Evolutionary conservation across 2,113 vertebrate genomes (phyloP).

Genomic region (Mormyrus iriodes): DNA sequence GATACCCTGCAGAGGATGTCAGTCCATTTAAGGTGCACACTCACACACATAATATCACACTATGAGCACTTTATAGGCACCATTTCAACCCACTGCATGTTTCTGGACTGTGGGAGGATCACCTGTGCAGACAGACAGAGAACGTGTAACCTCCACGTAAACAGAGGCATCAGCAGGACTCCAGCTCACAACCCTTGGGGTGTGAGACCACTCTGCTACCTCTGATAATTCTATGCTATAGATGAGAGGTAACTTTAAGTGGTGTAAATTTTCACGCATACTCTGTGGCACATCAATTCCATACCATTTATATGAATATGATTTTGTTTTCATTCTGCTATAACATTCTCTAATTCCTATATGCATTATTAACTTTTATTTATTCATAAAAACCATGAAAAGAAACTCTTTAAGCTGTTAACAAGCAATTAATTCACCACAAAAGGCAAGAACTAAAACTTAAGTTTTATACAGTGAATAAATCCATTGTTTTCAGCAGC

Average conservation of each 20-base stretch:
- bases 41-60: neutral
- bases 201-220: neutral
- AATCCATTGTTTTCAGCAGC: neutral
- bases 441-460: neutral
- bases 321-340: neutral
- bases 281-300: neutral
- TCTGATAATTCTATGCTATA: neutral
- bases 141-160: neutral
- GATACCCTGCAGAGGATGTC: neutral
- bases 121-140: neutral
- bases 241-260: neutral
- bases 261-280: neutral
- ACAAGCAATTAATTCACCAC: neutral
- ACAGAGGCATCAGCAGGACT: neutral
- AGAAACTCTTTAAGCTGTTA: neutral
- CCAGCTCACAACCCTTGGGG: neutral
- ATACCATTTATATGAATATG: neutral
- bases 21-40: neutral
- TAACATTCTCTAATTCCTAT: neutral
- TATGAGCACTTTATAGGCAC: neutral
- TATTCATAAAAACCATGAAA: neutral
- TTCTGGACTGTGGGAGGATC: neutral
- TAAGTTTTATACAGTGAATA: neutral
- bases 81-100: neutral
- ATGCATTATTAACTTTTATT: neutral